A percentile compares a stretch with the other conserved stretches of the same genome.
Evolutionary conservation across 2,888 invertebrate genomes (phyloP).

Genomic region (Tanypteryx hageni): DNA sequence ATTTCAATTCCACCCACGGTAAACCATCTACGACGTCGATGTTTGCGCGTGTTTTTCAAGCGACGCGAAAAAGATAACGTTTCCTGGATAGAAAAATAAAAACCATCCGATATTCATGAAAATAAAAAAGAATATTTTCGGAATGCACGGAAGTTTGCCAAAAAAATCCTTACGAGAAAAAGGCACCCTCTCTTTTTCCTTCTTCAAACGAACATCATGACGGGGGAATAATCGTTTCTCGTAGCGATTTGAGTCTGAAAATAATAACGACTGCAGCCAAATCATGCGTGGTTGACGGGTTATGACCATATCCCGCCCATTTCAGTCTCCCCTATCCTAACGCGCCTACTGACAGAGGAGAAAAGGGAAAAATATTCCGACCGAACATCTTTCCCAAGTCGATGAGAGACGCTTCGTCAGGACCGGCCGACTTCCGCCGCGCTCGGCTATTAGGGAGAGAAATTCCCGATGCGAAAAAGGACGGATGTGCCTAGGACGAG

Average conservation of each 20-base stretch:
- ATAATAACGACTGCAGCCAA: background rate
- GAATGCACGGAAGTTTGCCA: background rate
- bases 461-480: background rate
- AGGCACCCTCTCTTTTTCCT: background rate
- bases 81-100: background rate
- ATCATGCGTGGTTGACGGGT: background rate
- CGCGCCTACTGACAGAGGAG: background rate
- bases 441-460: background rate
- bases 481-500: slow-evolving; percentile 22
- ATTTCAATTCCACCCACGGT: no score
- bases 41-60: no score
- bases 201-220: background rate
- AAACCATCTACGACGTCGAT: no score
- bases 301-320: background rate
- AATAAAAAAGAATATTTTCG: background rate
- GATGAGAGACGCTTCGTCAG: slow-evolving; percentile 18
- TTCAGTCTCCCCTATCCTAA: background rate
- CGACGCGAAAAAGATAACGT: no score
- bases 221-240: background rate
- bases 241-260: background rate
- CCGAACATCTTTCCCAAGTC: background rate
- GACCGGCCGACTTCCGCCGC: slow-evolving; percentile 9
- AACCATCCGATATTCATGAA: background rate
- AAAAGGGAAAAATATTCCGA: background rate
- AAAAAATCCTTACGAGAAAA: background rate